Conservation (phyloP, 2,888 invertebrate species). For the Epiblema foenella region DNA sequence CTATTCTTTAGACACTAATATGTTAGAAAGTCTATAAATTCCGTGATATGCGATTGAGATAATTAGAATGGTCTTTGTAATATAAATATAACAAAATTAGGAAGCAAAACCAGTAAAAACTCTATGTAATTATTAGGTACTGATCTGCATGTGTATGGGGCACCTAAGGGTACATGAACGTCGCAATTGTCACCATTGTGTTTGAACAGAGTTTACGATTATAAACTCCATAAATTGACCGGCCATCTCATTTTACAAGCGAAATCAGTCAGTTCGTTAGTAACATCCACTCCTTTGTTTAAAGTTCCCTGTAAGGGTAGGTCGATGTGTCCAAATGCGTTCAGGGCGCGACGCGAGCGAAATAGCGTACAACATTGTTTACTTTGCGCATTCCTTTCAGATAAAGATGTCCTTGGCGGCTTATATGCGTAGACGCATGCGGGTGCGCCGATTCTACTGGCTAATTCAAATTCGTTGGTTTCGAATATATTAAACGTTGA, state of each 20-base stretch:
- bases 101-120: not conserved
- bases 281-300: constrained; percentile 36
- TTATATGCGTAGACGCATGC: constrained; percentile 68
- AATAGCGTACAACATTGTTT: constrained; percentile 77
- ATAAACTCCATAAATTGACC: too few relatives aligned
- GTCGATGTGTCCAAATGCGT: constrained; percentile 47
- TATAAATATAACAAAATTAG: not conserved
- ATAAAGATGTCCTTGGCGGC: constrained; percentile 82
- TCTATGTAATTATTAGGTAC: not conserved
- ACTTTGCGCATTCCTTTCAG: constrained; percentile 79
- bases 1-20: not conserved
- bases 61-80: not conserved
- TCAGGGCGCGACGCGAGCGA: constrained; percentile 67
- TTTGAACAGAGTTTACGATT: not conserved
- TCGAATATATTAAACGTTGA: constrained; percentile 5
- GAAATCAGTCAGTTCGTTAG: constrained; percentile 2
- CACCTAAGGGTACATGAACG: too few relatives aligned
- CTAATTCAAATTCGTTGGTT: constrained; percentile 33
- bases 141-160: not conserved
- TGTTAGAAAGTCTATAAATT: constrained; percentile 2
- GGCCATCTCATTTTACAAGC: not conserved
- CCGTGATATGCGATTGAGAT: not conserved
- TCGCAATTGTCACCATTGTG: not conserved
- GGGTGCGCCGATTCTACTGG: constrained; percentile 44
- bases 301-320: constrained; percentile 31